Percentiles rank a stretch among this genome's conserved stretches.
Evolutionary conservation across 2,113 vertebrate species (phyloP).

Genomic region (Quiscalus mexicanus): DNA sequence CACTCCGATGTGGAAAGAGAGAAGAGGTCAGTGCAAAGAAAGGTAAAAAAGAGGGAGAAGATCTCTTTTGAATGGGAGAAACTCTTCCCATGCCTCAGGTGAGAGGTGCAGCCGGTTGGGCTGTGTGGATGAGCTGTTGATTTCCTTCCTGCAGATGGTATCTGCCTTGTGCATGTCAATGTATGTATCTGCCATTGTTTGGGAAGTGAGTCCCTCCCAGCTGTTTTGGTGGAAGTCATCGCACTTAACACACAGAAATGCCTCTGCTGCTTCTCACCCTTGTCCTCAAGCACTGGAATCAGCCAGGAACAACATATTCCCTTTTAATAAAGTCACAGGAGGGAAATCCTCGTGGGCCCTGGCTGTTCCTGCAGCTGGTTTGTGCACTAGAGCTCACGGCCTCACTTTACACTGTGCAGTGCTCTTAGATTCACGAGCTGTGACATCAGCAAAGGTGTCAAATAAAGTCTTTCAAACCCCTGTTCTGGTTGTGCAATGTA

Average conservation of each 20-base stretch:
- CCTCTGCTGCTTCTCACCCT: slow-evolving; percentile 6
- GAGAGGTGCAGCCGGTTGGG: neutral
- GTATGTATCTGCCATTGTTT: neutral
- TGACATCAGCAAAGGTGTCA: slow-evolving; percentile 44
- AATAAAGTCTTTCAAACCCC: slow-evolving; percentile 65
- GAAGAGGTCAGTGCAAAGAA: neutral
- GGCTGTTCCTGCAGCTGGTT: neutral
- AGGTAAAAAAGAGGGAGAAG: neutral
- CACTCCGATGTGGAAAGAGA: neutral
- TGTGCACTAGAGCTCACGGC: neutral
- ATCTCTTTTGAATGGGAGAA: neutral
- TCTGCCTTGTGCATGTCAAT: neutral
- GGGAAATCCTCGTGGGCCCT: fast-evolving
- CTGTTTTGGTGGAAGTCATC: neutral
- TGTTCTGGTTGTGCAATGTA: neutral
- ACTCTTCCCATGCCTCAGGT: neutral
- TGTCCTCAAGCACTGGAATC: neutral
- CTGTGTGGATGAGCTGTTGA: neutral
- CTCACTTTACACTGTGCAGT: slow-evolving; percentile 13
- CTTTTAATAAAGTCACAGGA: neutral
- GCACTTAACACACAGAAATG: neutral
- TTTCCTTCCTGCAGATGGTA: neutral
- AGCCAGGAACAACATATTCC: neutral
- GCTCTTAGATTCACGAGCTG: slow-evolving; percentile 56
- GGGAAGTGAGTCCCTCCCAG: neutral